Evolutionary conservation across 30 jellyfish, hydroid and myxozoan genomes (phyloP), one percentile per base, ranked within the genome.

Genomic region (Chrysaora quinquecirrha): DNA sequence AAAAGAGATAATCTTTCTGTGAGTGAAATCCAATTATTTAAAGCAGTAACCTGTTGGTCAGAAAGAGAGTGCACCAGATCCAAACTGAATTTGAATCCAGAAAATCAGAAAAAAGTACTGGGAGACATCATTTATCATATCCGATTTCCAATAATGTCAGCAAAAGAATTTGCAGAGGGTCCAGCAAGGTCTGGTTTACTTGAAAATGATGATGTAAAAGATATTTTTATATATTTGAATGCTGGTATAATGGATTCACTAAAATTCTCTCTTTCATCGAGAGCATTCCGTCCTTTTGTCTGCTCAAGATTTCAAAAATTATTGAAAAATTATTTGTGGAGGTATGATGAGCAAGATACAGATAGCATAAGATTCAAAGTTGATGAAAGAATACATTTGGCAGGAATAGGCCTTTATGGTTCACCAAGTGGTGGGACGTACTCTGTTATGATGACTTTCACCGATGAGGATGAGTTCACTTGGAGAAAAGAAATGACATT

Each of bases 371-470:
- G 94, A 30, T 87, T 94, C 78, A 80, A 87, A 87, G 99, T 87
- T 62, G 88, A 83, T 71, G 96, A 94, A 68, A 95, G 77, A 32
- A 87, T 87, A 11, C 83, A 88, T 49, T 58, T 94, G 32, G 87
- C 97, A 28, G 99, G 99, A 18, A 79, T 94, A 14, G 99, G 99
- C 0, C 48, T 94, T 33, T 94, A 87, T 73, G 99, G 99, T 3
- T 87, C 99, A 2, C 99, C 99, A 18, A 71, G 97, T 76, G 99
- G 99, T 21, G 99, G 99, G 1, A 97, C 87, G 49, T 94, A 94
- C 29, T 62, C 90, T 46, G 96, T 88, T 32, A 71, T 82, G 25
- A 14, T 94, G 9, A 65, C 77, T 0, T 23, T 94, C 21, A 35
- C 96, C 7, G 93, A 81, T 61, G 95, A 75, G 1, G 83, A 70